A percentile compares a stretch with the other conserved stretches of the same genome.
These are phyloP conservation scores for Manduca sexta DNA, from an alignment of 1,140 invertebrate genomes.

Conservation along the genomic window DNA sequence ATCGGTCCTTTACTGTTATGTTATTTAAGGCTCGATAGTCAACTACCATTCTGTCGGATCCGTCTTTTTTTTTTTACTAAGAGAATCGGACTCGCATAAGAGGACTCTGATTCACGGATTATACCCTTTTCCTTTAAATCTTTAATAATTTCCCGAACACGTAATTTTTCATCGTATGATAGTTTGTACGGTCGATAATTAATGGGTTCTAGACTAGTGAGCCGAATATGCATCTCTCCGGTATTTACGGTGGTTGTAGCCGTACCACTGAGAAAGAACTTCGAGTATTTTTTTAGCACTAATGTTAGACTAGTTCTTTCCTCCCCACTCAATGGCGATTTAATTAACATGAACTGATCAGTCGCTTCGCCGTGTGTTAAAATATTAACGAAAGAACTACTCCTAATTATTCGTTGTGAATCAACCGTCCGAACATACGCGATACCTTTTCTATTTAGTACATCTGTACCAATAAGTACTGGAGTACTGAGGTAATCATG, in stretches of 20 bases:
- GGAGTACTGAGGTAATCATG: conserved; percentile 13
- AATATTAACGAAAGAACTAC: no score
- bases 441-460: conserved; percentile 22
- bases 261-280: conserved; percentile 20
- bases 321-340: conserved; percentile 3
- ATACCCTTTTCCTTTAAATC: conserved; percentile 30
- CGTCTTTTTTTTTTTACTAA: conserved; percentile 39
- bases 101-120: conserved; percentile 28
- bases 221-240: conserved; percentile 15
- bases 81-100: conserved; percentile 40
- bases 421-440: conserved; percentile 17
- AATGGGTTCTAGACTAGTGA: conserved; percentile 15
- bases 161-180: conserved; percentile 17
- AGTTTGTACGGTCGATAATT: conserved; percentile 21
- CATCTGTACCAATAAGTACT: conserved; percentile 28
- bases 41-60: not conserved
- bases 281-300: conserved; percentile 9
- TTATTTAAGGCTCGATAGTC: not conserved
- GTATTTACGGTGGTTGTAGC: conserved; percentile 21
- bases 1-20: not conserved
- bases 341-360: not conserved
- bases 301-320: not conserved
- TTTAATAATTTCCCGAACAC: conserved; percentile 20
- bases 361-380: not conserved
- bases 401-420: conserved; percentile 1